phyloP scores from a whole-genome alignment of 1,140 invertebrate genomes.

The Pogonomyrmex californicus region DNA sequence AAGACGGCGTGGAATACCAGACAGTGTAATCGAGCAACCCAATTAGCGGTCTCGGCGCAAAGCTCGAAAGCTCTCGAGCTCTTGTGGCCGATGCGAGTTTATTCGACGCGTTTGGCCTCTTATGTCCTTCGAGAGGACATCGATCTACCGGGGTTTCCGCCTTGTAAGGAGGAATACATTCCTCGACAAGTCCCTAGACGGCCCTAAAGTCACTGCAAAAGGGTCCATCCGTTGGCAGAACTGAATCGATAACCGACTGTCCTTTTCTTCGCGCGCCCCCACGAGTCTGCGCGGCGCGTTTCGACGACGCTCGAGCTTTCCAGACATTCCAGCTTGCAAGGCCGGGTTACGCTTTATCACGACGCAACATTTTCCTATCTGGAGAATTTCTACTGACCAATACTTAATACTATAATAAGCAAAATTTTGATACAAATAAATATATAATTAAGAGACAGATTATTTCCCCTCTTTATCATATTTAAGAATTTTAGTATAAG shows the following conservation, averaged over 20 bases:
- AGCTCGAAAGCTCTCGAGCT: conserved; percentile 46
- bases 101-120: conserved; percentile 25
- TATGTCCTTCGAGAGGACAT: conserved; percentile 39
- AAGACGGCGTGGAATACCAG: conserved; percentile 46
- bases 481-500: not conserved
- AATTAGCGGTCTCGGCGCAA: conserved; percentile 59
- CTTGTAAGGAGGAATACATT: conserved; percentile 10
- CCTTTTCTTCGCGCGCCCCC: conserved; percentile 72
- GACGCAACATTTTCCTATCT: not conserved
- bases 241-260: conserved; percentile 80
- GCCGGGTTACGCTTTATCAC: conserved; percentile 60
- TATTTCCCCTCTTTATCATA: not conserved
- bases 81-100: conserved; percentile 22
- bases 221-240: conserved; percentile 76
- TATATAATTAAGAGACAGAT: not conserved
- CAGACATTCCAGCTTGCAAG: conserved; percentile 72
- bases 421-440: not conserved
- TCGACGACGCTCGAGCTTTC: conserved; percentile 59
- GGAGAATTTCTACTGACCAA: too few species aligned
- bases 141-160: conserved; percentile 36
- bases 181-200: conserved; percentile 69
- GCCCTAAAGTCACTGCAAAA: conserved; percentile 71
- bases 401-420: not conserved
- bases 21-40: conserved; percentile 47
- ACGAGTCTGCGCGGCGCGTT: conserved; percentile 77